Percentiles rank a stretch among this genome's conserved stretches.
These are phyloP conservation scores for Aethes cnicana DNA, from an alignment of 2,888 invertebrate species.

Conservation along the genomic window DNA sequence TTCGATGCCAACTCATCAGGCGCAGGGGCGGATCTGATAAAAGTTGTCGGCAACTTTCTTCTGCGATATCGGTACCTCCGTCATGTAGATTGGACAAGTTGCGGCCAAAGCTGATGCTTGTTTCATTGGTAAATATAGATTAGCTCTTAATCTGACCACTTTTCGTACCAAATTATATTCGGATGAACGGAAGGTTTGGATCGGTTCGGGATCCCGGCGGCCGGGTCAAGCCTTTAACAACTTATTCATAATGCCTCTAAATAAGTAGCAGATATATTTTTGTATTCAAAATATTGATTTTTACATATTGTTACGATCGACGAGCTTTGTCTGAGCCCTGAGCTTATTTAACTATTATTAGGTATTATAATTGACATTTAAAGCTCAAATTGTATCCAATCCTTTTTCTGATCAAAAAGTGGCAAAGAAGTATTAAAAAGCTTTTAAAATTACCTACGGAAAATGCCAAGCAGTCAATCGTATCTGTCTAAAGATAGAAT, in stretches of 20 bases:
- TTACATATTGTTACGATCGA: not conserved
- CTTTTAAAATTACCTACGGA: slow-evolving; percentile 11
- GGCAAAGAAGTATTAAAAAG: slow-evolving; percentile 17
- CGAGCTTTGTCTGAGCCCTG: no score
- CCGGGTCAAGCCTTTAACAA: slow-evolving; percentile 17
- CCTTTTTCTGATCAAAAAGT: slow-evolving; percentile 13
- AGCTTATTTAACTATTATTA: not conserved
- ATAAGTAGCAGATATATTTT: slow-evolving; percentile 1
- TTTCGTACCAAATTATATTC: slow-evolving; percentile 60
- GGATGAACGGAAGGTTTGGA: slow-evolving; percentile 19
- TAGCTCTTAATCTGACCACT: slow-evolving; percentile 66
- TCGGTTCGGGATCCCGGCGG: slow-evolving; percentile 4
- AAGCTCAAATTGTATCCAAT: slow-evolving; percentile 1
- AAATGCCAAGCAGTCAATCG: slow-evolving; percentile 9
- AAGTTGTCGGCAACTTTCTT: slow-evolving; percentile 77
- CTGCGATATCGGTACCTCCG: slow-evolving; percentile 79
- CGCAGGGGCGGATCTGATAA: slow-evolving; percentile 76
- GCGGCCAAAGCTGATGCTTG: slow-evolving; percentile 65
- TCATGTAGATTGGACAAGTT: slow-evolving; percentile 81
- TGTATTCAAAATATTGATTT: not conserved
- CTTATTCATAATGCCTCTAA: slow-evolving; percentile 10
- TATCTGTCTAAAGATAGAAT: slow-evolving; percentile 19
- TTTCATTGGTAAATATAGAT: slow-evolving; percentile 73
- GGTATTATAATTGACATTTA: slow-evolving; percentile 4
- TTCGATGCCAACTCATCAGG: slow-evolving; percentile 78